Conservation (phyloP, 1,140 invertebrate species). For the Drosophila eugracilis region DNA sequence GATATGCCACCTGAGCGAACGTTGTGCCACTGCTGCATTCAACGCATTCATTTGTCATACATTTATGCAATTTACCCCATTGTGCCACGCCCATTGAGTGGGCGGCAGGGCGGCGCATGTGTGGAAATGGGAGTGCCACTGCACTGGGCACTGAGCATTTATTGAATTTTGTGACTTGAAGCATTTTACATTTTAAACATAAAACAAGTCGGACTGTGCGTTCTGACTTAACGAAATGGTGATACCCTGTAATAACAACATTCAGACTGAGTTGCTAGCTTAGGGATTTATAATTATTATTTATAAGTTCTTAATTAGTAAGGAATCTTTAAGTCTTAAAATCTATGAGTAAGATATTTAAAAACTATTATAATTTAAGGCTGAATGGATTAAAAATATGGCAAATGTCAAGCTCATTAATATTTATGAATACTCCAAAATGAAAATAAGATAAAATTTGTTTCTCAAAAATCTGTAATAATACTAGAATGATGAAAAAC, state of each 20-base stretch:
- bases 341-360: too few species aligned
- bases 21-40: conserved; percentile 35
- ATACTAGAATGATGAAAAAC: too few species aligned
- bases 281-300: too few species aligned
- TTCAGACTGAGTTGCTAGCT: too few species aligned
- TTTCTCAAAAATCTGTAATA: too few species aligned
- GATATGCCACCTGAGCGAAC: conserved; percentile 39
- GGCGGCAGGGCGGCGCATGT: neutral
- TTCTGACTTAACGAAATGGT: neutral
- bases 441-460: too few species aligned
- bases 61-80: conserved; percentile 62
- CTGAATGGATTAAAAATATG: too few species aligned
- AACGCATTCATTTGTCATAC: conserved; percentile 55
- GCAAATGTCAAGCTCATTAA: too few species aligned
- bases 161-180: conserved; percentile 76
- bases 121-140: neutral
- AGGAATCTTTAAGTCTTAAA: too few species aligned
- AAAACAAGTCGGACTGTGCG: conserved; percentile 25
- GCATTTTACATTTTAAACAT: conserved; percentile 68
- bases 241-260: neutral
- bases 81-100: conserved; percentile 35
- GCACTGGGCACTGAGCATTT: conserved; percentile 45
- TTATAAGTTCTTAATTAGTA: too few species aligned
- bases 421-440: too few species aligned
- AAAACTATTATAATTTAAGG: too few species aligned